Base-by-base conservation (phyloP, 2,888 invertebrate genomes). In the Ectemnius lituratus region DNA sequence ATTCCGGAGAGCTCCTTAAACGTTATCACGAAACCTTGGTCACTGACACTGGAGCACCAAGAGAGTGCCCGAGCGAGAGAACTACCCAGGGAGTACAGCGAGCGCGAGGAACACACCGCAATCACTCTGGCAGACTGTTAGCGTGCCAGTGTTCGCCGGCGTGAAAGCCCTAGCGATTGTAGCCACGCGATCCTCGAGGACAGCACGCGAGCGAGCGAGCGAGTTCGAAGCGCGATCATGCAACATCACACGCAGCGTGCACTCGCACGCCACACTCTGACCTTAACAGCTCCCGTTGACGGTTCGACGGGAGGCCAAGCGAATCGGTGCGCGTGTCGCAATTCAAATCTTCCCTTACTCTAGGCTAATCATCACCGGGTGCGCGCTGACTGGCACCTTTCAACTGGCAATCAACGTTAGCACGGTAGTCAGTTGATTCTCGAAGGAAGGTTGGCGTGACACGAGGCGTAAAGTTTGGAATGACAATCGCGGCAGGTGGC, bases 201-300 rank as follows among this genome's bases (percentile, higher is more conserved):
- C 1, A 60, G 45, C 71, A 62, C 62, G 71, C 67, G 67, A 63
- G 71, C 67, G 63, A 63, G 71, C 67, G 63, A 63, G 49, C 67
- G 59, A 52, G 28, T 23, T 56, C 16, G 62, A 11, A 28, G n/a
- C 61, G 46, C 13, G 8, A 18, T 23, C 60, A 60, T 45, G n/a
- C 46, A 46, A 20, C 49, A 49, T 69, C 69, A 70, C 67, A 14
- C 46, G 14, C 60, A 52, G 27, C 16, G 45, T 62, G 11, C 45
- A 65, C 13, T 62, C 11, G 27, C 62, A 70, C 71, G 58, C 72
- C 52, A 71, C 28, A n/a, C n/a, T 58, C 37, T 37, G 37, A 37
- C 37, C 37, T 37, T 37, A 37, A 23, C 37, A 37, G 37, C 37
- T 2, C 2, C 23, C 3, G 3, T 23, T 23, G 23, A 23, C 23